phyloP scores from a whole-genome alignment of 2,888 invertebrate genomes.

The Drosophila monieri region DNA sequence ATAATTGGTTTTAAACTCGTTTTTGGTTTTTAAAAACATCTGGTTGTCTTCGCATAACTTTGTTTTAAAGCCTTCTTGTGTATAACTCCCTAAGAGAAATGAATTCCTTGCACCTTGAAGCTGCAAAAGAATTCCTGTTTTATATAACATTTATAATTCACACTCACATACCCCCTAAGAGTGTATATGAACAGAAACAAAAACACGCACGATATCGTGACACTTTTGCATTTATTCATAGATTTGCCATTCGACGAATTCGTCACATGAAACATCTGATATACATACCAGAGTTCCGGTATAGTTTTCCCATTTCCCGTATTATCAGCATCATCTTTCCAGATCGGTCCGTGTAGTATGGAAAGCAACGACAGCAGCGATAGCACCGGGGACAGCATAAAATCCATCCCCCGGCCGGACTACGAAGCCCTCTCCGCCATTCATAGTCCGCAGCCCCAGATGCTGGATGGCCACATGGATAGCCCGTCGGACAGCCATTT shows the following conservation, averaged over 20 bases:
- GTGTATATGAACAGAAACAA: background rate
- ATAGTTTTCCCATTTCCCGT: background rate
- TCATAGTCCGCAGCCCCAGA: conserved; percentile 57
- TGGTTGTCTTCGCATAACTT: too few species aligned
- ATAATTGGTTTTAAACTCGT: too few species aligned
- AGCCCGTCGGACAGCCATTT: conserved; percentile 22
- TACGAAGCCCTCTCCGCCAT: conserved; percentile 71
- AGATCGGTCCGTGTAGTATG: conserved; percentile 35
- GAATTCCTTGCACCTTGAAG: background rate
- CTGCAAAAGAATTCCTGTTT: background rate
- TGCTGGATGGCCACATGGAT: conserved; percentile 31
- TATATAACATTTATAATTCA: background rate
- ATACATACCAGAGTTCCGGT: background rate
- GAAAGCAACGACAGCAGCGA: conserved; percentile 59
- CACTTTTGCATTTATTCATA: conserved; percentile 33
- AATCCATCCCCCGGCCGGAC: conserved; percentile 80
- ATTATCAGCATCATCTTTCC: background rate
- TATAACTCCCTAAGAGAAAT: background rate
- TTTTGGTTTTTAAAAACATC: too few species aligned
- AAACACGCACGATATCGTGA: conserved; percentile 12
- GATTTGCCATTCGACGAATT: conserved; percentile 21
- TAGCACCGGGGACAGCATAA: conserved; percentile 67
- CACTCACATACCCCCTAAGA: background rate
- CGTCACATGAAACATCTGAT: conserved; percentile 24
- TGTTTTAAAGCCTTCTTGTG: background rate